A percentile compares a stretch with the other conserved stretches of the same genome.
These are phyloP conservation scores for Kryptopterus vitreolus DNA, from an alignment of 2,797 vertebrate genomes.

Conservation along the genomic window DNA sequence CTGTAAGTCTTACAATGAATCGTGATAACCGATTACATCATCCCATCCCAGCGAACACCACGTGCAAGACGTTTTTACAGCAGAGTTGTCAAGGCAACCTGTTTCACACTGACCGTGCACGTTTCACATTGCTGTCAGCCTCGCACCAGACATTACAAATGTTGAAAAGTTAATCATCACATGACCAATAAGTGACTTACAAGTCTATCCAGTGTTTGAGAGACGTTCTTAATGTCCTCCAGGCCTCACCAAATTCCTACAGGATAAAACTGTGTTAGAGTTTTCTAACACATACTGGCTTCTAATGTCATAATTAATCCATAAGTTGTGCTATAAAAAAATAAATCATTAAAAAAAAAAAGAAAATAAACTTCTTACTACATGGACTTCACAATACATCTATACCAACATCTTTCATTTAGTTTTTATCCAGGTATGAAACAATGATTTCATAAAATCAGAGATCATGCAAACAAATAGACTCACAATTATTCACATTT, in stretches of 20 bases:
- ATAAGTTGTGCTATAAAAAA: no score
- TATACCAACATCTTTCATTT: not conserved
- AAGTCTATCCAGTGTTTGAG: constrained; percentile 67
- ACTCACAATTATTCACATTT: not conserved
- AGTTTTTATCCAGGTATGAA: no score
- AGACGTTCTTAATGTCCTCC: constrained; percentile 49
- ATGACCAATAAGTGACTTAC: constrained; percentile 56
- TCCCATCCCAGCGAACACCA: not conserved
- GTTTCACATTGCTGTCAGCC: not conserved
- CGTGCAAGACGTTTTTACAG: not conserved
- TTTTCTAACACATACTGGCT: not conserved
- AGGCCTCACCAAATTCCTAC: constrained; percentile 38
- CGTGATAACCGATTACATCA: constrained; percentile 1
- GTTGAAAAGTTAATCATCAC: not conserved
- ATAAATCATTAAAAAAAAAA: no score
- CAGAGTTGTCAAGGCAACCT: constrained; percentile 8
- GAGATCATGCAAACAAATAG: not conserved
- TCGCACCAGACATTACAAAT: not conserved
- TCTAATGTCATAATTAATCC: not conserved
- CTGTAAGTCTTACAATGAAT: not conserved
- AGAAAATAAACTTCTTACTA: not conserved
- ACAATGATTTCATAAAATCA: not conserved
- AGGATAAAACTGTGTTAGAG: not conserved
- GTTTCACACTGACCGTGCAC: not conserved
- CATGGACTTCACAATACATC: not conserved